Evolutionary conservation across 2,113 vertebrate species (phyloP).

Genomic region (Pygoscelis adeliae): DNA sequence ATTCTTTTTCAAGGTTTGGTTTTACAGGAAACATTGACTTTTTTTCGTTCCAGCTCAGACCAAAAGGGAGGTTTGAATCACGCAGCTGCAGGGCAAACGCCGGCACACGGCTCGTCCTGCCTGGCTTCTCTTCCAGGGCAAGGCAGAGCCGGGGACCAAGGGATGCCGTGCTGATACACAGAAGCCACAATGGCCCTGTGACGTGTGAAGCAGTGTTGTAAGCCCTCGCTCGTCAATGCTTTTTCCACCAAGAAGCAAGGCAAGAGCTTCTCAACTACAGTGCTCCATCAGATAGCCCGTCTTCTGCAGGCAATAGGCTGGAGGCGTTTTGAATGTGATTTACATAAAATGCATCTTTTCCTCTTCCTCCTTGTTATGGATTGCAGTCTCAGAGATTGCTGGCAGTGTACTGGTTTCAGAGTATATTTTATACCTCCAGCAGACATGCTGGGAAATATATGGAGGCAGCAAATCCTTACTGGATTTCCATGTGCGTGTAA

Average conservation of each 20-base stretch:
- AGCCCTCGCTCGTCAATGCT: not conserved
- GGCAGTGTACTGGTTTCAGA: not conserved
- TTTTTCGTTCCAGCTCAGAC: not conserved
- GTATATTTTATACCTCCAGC: not conserved
- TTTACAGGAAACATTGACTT: not conserved
- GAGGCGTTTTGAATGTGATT: not conserved
- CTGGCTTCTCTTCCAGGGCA: not conserved
- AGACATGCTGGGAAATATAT: not conserved
- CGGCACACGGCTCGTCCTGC: rapidly evolving
- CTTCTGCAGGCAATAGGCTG: not conserved
- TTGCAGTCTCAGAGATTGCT: not conserved
- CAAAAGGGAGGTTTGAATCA: not conserved
- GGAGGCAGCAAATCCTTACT: not conserved
- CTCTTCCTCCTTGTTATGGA: not conserved
- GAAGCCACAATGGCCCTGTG: not conserved
- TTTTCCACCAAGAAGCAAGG: not conserved
- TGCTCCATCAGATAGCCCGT: not conserved
- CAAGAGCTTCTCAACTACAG: not conserved
- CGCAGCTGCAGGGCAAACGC: not conserved
- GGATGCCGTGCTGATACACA: not conserved
- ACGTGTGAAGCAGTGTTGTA: not conserved
- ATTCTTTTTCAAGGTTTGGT: not conserved
- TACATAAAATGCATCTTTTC: not conserved
- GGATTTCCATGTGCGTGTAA: not conserved
- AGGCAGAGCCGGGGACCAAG: not conserved